A percentile compares a stretch with the other conserved stretches of the same genome.
Conservation (phyloP, 2,888 invertebrate species). For the Apotomis betuletana region DNA sequence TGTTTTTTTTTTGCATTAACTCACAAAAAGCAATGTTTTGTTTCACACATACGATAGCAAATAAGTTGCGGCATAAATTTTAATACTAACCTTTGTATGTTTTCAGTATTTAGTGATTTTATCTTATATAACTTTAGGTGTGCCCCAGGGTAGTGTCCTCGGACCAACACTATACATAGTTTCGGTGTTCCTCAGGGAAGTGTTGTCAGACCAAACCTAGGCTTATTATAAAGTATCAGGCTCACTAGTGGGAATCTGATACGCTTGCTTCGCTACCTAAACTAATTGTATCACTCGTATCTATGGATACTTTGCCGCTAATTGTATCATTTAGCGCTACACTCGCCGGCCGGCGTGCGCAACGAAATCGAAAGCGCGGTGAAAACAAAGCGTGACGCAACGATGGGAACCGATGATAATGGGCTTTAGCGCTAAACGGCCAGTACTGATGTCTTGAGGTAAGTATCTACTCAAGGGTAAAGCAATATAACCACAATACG, state of each 20-base stretch:
- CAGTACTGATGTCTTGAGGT: background rate
- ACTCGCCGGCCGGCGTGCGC: constrained; percentile 49
- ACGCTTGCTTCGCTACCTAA: background rate
- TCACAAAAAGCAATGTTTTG: no score
- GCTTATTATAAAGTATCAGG: no score
- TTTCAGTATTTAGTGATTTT: no score
- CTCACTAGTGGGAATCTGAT: no score
- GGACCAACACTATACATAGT: no score
- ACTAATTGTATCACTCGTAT: constrained; percentile 4
- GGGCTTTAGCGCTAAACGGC: constrained; percentile 26
- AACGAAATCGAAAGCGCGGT: constrained; percentile 74
- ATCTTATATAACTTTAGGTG: no score
- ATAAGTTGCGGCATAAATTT: no score
- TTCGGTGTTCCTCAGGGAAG: no score
- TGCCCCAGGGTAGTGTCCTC: no score
- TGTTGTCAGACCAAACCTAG: no score
- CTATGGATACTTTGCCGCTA: constrained; percentile 8
- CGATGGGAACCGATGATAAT: constrained; percentile 36
- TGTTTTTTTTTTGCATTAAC: background rate
- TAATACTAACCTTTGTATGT: no score
- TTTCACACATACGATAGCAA: no score
- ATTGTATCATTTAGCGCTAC: constrained; percentile 24
- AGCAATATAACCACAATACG: background rate
- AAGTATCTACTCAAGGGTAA: background rate
- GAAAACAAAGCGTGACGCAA: constrained; percentile 72